phyloP scores from a whole-genome alignment of 2,113 vertebrate genomes.

The Pitta sordida region DNA sequence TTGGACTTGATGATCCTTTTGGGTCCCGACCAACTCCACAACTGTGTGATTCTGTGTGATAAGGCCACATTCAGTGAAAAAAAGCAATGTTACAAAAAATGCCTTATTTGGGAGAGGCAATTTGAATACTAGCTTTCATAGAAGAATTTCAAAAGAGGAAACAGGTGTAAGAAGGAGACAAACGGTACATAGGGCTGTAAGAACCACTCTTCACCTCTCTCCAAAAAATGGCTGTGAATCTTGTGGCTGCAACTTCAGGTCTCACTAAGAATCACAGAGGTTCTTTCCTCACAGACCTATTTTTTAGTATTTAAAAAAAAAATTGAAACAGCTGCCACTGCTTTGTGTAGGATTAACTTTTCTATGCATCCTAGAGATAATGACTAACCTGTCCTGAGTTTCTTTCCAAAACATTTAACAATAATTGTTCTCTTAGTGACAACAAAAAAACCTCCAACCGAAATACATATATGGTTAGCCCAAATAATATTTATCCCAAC shows the following conservation, averaged over 20 bases:
- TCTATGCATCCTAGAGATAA: not conserved
- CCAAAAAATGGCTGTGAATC: not conserved
- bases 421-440: not conserved
- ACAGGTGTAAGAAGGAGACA: not conserved
- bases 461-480: not conserved
- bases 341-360: not conserved
- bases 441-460: not conserved
- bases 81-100: not conserved
- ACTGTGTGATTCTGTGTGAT: no score
- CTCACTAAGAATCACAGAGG: not conserved
- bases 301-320: not conserved
- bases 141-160: not conserved
- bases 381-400: not conserved
- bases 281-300: not conserved
- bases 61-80: not conserved
- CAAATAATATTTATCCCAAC: not conserved
- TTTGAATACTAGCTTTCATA: not conserved
- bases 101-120: not conserved
- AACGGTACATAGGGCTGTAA: not conserved
- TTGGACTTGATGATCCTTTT: no score
- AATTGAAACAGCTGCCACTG: not conserved
- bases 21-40: no score
- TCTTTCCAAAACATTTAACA: not conserved
- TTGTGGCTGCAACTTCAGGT: not conserved
- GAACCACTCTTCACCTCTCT: not conserved